phyloP scores from a whole-genome alignment of 2,797 vertebrate species.

The Phrynocephalus guinanensis region DNA sequence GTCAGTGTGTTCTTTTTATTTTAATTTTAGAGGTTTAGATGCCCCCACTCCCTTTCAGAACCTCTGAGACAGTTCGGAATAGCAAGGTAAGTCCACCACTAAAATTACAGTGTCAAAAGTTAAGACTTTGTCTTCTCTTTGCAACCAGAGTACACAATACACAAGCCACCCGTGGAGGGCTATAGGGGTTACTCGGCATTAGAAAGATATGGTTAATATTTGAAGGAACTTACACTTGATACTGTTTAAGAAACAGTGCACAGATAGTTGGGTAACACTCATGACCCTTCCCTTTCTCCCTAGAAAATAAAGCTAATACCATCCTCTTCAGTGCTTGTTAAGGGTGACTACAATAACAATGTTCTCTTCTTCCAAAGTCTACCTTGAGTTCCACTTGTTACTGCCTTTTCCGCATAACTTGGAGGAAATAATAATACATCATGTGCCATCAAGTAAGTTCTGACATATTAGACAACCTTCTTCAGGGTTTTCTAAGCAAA shows the following conservation, averaged over 20 bases:
- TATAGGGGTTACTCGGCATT: background rate
- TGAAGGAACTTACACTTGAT: slow-evolving; percentile 3
- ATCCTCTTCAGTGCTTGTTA: background rate
- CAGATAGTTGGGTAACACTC: background rate
- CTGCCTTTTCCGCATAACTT: background rate
- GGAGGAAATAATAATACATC: background rate
- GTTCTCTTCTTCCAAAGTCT: background rate
- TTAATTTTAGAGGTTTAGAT: background rate
- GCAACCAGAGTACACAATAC: background rate
- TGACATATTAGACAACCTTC: too few species aligned
- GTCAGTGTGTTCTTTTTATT: background rate
- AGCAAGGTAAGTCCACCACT: background rate
- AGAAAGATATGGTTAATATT: background rate
- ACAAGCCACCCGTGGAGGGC: background rate
- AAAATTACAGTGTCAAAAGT: background rate
- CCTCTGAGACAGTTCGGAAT: background rate
- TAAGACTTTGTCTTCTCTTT: background rate
- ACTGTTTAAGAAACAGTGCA: background rate
- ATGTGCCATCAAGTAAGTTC: too few species aligned
- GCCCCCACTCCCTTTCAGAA: background rate
- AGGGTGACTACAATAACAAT: background rate
- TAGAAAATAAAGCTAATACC: background rate
- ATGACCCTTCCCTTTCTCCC: background rate
- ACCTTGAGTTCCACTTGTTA: background rate
- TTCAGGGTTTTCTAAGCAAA: too few species aligned